Evolutionary conservation across 2,113 vertebrate genomes (phyloP).

Genomic region (Orthonyx spaldingii): DNA sequence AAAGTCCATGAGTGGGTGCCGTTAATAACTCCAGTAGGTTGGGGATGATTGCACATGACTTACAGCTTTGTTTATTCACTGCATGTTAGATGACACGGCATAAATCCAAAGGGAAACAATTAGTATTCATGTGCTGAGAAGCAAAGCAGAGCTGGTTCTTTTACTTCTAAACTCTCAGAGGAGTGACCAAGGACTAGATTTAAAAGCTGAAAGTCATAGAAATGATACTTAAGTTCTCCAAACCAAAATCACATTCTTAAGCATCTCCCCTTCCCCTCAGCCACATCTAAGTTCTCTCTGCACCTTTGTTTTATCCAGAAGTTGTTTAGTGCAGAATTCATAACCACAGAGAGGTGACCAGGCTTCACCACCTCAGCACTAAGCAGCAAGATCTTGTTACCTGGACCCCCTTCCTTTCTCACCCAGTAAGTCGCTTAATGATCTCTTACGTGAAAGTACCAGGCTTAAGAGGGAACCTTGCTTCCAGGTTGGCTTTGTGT

Average conservation of each 20-base stretch:
- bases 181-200: not conserved
- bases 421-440: not conserved
- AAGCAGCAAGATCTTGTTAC: not conserved
- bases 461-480: not conserved
- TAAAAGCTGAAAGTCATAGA: not conserved
- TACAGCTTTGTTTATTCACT: slow-evolving; percentile 27
- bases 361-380: not conserved
- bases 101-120: slow-evolving; percentile 38
- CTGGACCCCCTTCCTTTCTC: not conserved
- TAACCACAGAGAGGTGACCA: not conserved
- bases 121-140: not conserved
- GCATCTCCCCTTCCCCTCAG: not conserved
- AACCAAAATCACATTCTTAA: not conserved
- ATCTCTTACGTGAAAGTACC: not conserved
- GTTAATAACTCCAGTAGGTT: not conserved
- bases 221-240: not conserved
- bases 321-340: not conserved
- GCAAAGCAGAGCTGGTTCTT: not conserved
- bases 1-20: not conserved
- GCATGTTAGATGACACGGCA: not conserved
- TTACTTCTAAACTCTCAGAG: not conserved
- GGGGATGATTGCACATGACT: slow-evolving; percentile 5
- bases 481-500: not conserved
- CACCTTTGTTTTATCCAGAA: not conserved
- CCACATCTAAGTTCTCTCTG: not conserved